Evolutionary conservation across 2,113 vertebrate species (phyloP).

Genomic region (Apus apus): DNA sequence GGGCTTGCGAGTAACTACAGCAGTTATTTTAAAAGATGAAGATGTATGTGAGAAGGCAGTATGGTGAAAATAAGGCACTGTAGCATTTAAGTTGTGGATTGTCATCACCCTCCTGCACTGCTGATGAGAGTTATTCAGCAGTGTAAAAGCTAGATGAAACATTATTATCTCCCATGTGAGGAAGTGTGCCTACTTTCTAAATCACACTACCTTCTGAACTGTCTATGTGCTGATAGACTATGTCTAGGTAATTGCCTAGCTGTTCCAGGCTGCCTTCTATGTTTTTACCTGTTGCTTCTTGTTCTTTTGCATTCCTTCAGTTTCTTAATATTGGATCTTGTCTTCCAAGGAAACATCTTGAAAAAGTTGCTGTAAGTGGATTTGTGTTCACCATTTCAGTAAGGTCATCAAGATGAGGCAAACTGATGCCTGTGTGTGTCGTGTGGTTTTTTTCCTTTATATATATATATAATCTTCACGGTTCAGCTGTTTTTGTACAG

Average conservation of each 20-base stretch:
- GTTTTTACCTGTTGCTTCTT: constrained; percentile 19
- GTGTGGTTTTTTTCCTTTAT: fast-evolving
- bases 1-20: neutral
- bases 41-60: neutral
- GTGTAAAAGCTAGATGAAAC: neutral
- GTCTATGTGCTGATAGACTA: neutral
- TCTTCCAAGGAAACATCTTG: neutral
- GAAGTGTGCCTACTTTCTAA: neutral
- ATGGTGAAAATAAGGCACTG: neutral
- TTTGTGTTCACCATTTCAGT: neutral
- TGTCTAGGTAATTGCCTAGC: neutral
- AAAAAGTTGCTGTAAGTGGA: neutral
- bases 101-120: neutral
- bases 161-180: neutral
- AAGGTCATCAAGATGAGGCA: neutral
- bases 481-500: neutral
- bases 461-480: neutral
- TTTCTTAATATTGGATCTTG: neutral
- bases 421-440: neutral
- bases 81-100: neutral
- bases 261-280: neutral
- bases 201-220: neutral
- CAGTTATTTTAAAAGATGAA: neutral
- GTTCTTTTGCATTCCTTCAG: neutral
- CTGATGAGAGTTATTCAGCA: neutral